Evolutionary conservation across 2,888 invertebrate species (phyloP).

Genomic region (Aspidiotus rigidus): DNA sequence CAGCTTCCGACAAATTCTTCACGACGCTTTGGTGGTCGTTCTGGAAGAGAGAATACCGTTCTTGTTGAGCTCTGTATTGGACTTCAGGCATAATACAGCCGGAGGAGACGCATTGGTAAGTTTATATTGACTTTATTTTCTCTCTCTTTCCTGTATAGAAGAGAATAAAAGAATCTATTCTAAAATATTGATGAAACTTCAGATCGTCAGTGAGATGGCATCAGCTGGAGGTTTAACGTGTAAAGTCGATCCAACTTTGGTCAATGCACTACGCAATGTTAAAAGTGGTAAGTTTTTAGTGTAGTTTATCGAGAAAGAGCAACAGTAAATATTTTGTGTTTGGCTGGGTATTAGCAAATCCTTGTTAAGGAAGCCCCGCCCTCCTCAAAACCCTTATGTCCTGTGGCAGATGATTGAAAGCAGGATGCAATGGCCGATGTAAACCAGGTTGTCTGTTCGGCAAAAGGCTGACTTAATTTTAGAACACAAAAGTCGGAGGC

Average conservation of each 20-base stretch:
- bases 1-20: slow-evolving; percentile 87
- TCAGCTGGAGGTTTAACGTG: slow-evolving; percentile 89
- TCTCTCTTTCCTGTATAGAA: not conserved
- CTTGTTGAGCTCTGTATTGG: slow-evolving; percentile 84
- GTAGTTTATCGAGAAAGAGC: no score
- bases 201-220: slow-evolving; percentile 94
- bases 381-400: no score
- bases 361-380: no score
- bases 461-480: no score
- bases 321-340: no score
- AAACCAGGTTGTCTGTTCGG: no score
- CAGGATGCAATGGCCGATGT: no score
- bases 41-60: slow-evolving; percentile 92
- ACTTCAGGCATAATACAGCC: slow-evolving; percentile 47
- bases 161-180: not conserved
- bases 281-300: slow-evolving; percentile 48
- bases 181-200: slow-evolving; percentile 38
- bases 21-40: slow-evolving; percentile 87
- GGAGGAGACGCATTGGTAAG: slow-evolving; percentile 16
- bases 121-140: not conserved
- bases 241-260: slow-evolving; percentile 90
- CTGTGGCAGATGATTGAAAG: no score
- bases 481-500: no score
- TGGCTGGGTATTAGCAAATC: no score
- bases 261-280: slow-evolving; percentile 78